phyloP scores from a whole-genome alignment of 2,797 vertebrate species.

The Australoheros facetus region DNA sequence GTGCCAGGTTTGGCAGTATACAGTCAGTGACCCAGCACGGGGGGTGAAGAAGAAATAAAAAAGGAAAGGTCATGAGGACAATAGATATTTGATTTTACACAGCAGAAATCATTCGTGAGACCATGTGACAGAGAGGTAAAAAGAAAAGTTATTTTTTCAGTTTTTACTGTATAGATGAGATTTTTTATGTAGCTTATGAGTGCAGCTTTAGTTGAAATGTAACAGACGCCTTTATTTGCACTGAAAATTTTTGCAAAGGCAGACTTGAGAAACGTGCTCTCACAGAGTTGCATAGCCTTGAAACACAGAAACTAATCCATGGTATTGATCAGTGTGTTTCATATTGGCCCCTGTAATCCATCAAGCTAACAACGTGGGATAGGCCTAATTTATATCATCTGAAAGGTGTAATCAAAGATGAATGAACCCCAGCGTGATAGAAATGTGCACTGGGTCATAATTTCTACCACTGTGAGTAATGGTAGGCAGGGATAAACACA shows the following conservation, averaged over 20 bases:
- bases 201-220: constrained; percentile 4
- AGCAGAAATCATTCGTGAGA: not conserved
- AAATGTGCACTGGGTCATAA: constrained; percentile 78
- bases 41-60: constrained; percentile 53
- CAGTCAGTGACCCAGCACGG: constrained; percentile 67
- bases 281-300: constrained; percentile 67
- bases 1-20: constrained; percentile 62
- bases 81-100: not conserved
- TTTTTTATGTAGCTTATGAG: not conserved
- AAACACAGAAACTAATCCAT: constrained; percentile 80
- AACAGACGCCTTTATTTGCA: constrained; percentile 23
- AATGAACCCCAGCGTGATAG: constrained; percentile 79
- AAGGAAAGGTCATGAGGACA: not conserved
- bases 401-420: constrained; percentile 84
- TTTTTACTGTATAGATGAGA: not conserved
- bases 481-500: constrained; percentile 62
- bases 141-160: not conserved
- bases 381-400: constrained; percentile 83
- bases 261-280: constrained; percentile 42
- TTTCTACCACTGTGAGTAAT: constrained; percentile 77
- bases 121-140: not conserved
- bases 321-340: constrained; percentile 83
- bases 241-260: constrained; percentile 26
- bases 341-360: constrained; percentile 77
- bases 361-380: constrained; percentile 77